Conservation (phyloP, 2,888 invertebrate species). For the Scaptomyza polygonia region DNA sequence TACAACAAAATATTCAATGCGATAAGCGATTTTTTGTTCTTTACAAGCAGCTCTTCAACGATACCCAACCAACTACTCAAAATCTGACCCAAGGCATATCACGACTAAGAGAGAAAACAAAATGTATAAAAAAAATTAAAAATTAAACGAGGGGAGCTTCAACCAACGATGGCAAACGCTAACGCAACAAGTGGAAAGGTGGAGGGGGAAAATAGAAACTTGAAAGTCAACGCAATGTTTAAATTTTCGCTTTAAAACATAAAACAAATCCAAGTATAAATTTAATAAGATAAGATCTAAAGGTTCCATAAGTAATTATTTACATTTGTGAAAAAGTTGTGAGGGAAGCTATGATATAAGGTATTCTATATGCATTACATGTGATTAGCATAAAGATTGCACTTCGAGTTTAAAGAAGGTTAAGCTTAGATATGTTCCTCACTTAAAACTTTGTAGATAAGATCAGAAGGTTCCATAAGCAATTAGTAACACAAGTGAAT, state of each 20-base stretch:
- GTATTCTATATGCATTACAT: background rate
- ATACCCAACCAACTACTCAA: conserved; percentile 32
- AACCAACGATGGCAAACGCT: conserved; percentile 31
- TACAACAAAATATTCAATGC: conserved; percentile 45
- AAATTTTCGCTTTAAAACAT: conserved; percentile 20
- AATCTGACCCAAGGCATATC: conserved; percentile 53
- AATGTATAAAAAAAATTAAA: background rate
- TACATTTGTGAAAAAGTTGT: conserved; percentile 1
- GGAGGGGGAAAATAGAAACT: too few relatives aligned
- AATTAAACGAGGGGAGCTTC: too few relatives aligned
- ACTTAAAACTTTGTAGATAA: conserved; percentile 14
- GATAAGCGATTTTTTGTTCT: conserved; percentile 50
- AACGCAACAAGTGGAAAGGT: conserved; percentile 41
- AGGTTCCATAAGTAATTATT: conserved; percentile 14
- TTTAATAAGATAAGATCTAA: conserved; percentile 7
- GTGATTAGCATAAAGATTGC: too few relatives aligned
- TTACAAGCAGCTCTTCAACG: conserved; percentile 10
- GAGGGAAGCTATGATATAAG: background rate
- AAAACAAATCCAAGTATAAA: conserved; percentile 14
- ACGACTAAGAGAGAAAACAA: background rate
- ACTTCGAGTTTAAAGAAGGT: too few relatives aligned
- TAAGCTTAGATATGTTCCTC: too few relatives aligned
- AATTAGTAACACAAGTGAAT: conserved; percentile 19
- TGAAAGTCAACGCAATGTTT: background rate
- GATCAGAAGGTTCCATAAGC: background rate